A percentile compares a stretch with the other conserved stretches of the same genome.
phyloP scores from a whole-genome alignment of 2,113 vertebrate species.

The Neodon shergylaensis region DNA sequence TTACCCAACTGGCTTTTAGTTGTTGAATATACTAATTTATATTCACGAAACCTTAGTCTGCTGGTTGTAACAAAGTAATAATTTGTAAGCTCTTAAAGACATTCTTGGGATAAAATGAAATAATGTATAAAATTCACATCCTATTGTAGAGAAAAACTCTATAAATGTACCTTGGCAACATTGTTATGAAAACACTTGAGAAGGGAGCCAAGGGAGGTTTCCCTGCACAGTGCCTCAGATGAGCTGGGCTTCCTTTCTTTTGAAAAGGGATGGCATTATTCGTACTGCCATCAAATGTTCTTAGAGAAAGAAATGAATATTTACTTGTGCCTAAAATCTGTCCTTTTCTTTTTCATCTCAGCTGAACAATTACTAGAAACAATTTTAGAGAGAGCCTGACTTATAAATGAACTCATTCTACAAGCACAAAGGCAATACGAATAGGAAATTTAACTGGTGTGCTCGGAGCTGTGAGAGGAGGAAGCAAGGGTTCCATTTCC shows the following conservation, averaged over 20 bases:
- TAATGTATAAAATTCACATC: not conserved
- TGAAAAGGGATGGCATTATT: not conserved
- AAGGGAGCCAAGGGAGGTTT: not conserved
- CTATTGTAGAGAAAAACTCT: not conserved
- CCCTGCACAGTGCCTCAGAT: not conserved
- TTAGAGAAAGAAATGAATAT: constrained; percentile 21
- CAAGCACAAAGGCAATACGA: not conserved
- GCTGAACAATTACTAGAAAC: not conserved
- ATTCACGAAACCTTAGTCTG: not conserved
- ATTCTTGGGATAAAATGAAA: constrained; percentile 31
- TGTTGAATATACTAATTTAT: not conserved
- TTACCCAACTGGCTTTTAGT: not conserved
- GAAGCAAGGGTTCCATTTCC: not conserved
- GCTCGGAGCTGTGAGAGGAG: not conserved
- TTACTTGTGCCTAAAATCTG: not conserved
- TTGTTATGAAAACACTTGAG: not conserved
- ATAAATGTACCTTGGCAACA: constrained; percentile 1
- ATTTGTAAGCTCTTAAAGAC: constrained; percentile 15
- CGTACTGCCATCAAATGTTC: constrained; percentile 19
- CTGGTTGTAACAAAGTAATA: not conserved
- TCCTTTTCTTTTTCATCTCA: not conserved
- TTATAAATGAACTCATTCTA: constrained; percentile 40
- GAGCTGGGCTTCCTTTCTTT: not conserved
- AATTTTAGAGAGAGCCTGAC: constrained; percentile 5
- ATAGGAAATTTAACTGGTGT: not conserved